Percentiles rank a stretch among this genome's conserved stretches.
phyloP scores from a whole-genome alignment of 2,113 vertebrate species.

The Phylloscopus whistleri region DNA sequence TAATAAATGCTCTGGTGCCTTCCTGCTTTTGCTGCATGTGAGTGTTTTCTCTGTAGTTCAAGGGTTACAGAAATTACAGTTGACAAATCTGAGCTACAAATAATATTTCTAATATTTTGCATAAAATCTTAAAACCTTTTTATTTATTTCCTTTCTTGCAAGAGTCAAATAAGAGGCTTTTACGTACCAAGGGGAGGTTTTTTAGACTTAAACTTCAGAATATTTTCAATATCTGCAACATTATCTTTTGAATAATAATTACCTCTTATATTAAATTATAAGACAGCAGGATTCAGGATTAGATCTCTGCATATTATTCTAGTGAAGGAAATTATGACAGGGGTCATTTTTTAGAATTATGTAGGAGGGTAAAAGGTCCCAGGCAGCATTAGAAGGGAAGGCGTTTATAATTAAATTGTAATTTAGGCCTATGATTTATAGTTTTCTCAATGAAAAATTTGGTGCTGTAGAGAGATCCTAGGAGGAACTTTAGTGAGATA shows the following conservation, averaged over 20 bases:
- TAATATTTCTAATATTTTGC: constrained; percentile 44
- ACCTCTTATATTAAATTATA: constrained; percentile 83
- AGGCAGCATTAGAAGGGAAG: constrained; percentile 95
- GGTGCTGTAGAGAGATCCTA: constrained; percentile 80
- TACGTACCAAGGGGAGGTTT: constrained; percentile 6
- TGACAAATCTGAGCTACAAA: constrained; percentile 56
- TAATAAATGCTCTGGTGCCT: neutral
- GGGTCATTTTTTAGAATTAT: constrained; percentile 98
- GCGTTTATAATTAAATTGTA: constrained; percentile 99
- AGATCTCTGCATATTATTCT: constrained; percentile 82
- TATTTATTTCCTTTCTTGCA: constrained; percentile 51
- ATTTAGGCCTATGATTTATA: constrained; percentile 93
- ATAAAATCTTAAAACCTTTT: constrained; percentile 48
- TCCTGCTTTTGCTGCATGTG: neutral
- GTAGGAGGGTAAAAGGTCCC: constrained; percentile 91
- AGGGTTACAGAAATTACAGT: constrained; percentile 40
- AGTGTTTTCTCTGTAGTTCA: constrained; percentile 42
- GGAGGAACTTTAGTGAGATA: constrained; percentile 85
- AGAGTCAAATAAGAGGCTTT: constrained; percentile 47
- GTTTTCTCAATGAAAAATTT: constrained; percentile 86
- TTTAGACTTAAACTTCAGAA: constrained; percentile 72
- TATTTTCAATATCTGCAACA: constrained; percentile 81
- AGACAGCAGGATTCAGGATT: constrained; percentile 81
- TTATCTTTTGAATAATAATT: constrained; percentile 83
- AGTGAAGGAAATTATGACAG: constrained; percentile 87